Percentiles rank a stretch among this genome's conserved stretches.
These are phyloP conservation scores for Euproctis similis DNA, from an alignment of 2,888 invertebrate genomes.

Conservation along the genomic window DNA sequence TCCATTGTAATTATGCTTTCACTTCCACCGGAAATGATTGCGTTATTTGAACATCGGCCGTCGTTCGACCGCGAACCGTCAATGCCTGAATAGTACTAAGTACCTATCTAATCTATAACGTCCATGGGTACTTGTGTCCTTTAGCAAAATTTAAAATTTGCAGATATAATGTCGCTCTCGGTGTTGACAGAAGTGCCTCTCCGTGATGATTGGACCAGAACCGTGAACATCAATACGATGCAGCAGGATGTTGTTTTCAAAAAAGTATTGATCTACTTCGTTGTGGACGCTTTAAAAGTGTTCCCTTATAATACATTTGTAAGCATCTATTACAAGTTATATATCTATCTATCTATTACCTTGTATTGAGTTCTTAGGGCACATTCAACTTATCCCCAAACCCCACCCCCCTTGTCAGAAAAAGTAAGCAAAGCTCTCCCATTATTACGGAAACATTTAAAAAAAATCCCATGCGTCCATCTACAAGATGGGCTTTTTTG, in stretches of 20 bases:
- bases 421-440: too few relatives aligned
- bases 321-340: too few relatives aligned
- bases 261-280: slow-evolving; percentile 43
- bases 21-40: slow-evolving; percentile 19
- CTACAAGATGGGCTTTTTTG: too few relatives aligned
- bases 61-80: slow-evolving; percentile 14
- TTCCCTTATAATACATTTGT: slow-evolving; percentile 47
- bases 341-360: too few relatives aligned
- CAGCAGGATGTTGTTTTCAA: slow-evolving; percentile 54
- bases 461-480: too few relatives aligned
- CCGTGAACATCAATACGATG: slow-evolving; percentile 37
- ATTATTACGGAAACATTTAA: too few relatives aligned
- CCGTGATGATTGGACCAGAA: slow-evolving; percentile 38
- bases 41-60: slow-evolving; percentile 12
- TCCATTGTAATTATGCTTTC: slow-evolving; percentile 16
- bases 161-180: slow-evolving; percentile 51
- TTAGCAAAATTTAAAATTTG: slow-evolving; percentile 4
- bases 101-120: slow-evolving; percentile 12
- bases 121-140: slow-evolving; percentile 10
- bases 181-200: slow-evolving; percentile 52
- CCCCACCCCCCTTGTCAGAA: too few relatives aligned
- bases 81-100: too few relatives aligned
- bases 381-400: too few relatives aligned
- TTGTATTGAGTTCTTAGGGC: too few relatives aligned
- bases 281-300: slow-evolving; percentile 42